Conservation (phyloP, 2,888 invertebrate genomes). For the Phaonia tiefii region DNA sequence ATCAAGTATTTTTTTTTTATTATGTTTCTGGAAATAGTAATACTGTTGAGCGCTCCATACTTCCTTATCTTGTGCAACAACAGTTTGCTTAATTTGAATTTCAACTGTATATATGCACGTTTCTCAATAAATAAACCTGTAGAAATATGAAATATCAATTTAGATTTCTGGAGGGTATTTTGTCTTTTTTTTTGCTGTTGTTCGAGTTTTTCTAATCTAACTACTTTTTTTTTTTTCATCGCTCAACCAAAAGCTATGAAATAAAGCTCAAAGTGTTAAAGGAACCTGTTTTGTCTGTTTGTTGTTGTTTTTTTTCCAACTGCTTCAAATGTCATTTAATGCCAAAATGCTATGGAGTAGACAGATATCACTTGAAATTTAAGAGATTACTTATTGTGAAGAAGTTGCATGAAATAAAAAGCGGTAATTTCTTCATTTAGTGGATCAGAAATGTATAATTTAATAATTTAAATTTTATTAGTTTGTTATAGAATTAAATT, state of each 20-base stretch:
- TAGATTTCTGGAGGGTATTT: conserved; percentile 12
- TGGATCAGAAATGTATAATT: too few relatives aligned
- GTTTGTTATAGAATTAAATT: too few relatives aligned
- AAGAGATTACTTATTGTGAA: conserved; percentile 5
- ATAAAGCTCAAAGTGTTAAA: background rate
- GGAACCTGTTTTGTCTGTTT: conserved; percentile 12
- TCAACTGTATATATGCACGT: background rate
- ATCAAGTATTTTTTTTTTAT: background rate
- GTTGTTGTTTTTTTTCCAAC: too few relatives aligned
- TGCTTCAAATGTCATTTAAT: conserved; percentile 31
- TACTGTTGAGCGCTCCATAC: too few relatives aligned
- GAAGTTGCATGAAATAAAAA: background rate
- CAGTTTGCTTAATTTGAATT: background rate
- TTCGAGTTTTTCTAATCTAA: background rate
- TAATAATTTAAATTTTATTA: too few relatives aligned
- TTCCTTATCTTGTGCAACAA: background rate
- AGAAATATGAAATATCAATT: conserved; percentile 4
- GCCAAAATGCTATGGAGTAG: conserved; percentile 17
- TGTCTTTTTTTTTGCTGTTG: background rate
- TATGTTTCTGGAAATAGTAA: background rate
- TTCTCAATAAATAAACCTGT: background rate
- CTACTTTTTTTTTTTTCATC: conserved; percentile 2
- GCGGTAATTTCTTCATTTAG: background rate
- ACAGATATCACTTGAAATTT: conserved; percentile 3
- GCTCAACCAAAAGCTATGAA: background rate